Conservation (phyloP, 1,140 invertebrate genomes). For the Lerema accius region DNA sequence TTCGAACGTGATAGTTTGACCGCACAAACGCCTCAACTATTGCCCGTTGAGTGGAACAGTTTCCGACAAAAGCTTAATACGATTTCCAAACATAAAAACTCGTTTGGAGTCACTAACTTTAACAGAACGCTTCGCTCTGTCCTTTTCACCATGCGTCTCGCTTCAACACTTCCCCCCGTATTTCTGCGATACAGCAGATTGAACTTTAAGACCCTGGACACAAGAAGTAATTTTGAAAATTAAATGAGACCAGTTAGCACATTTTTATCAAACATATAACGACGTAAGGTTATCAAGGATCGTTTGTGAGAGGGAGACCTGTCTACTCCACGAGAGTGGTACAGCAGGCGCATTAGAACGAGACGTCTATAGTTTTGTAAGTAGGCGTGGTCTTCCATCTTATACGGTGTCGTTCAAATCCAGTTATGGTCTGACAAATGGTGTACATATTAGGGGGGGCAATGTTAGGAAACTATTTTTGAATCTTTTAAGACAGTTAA, state of each 20-base stretch:
- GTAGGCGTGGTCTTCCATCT: conserved; percentile 62
- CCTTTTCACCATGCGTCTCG: conserved; percentile 62
- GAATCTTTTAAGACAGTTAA: conserved; percentile 83
- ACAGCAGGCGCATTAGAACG: conserved; percentile 41
- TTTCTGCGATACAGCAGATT: conserved; percentile 29
- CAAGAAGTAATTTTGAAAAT: conserved; percentile 38
- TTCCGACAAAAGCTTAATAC: conserved; percentile 83
- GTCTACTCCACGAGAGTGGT: conserved; percentile 11
- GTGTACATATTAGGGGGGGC: conserved; percentile 80
- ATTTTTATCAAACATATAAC: conserved; percentile 55
- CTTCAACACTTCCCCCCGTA: conserved; percentile 67
- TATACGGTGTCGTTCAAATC: conserved; percentile 77
- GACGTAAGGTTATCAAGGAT: conserved; percentile 59
- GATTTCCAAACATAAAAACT: conserved; percentile 83
- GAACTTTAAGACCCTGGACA: not conserved
- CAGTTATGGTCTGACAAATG: conserved; percentile 82
- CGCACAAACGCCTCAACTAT: conserved; percentile 78
- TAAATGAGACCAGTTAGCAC: conserved; percentile 45
- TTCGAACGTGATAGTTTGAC: conserved; percentile 74
- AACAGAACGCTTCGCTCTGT: conserved; percentile 68
- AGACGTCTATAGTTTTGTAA: conserved; percentile 50
- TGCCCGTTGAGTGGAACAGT: conserved; percentile 79
- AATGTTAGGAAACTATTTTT: conserved; percentile 82
- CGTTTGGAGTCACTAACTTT: conserved; percentile 78
- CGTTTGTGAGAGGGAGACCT: conserved; percentile 52